A percentile compares a stretch with the other conserved stretches of the same genome.
phyloP scores from a whole-genome alignment of 30 jellyfish, hydroid and myxozoan genomes.

The Hydractinia symbiolongicarpus region DNA sequence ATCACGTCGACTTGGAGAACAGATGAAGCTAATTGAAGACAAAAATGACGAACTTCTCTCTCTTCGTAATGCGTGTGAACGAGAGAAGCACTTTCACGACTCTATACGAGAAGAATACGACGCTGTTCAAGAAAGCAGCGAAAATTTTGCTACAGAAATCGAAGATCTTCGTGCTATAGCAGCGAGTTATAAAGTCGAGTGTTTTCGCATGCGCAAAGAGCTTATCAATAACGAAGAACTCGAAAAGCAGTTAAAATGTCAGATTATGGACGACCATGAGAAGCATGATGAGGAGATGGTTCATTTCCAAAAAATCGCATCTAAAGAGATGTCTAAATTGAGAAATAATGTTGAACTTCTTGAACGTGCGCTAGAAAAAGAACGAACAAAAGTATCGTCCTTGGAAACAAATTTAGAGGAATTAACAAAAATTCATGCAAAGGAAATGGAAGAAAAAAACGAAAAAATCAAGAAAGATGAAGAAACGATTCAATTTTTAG shows the following conservation, averaged over 20 bases:
- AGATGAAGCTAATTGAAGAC: constrained; percentile 10
- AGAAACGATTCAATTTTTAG: not conserved
- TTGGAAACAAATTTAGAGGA: not conserved
- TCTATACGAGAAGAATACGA: constrained; percentile 17
- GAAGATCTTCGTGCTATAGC: constrained; percentile 19
- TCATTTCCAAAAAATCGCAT: not conserved
- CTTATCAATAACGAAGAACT: constrained; percentile 12
- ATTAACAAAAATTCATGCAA: constrained; percentile 4
- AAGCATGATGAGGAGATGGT: constrained; percentile 18
- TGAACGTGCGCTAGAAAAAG: constrained; percentile 15
- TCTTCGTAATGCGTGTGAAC: constrained; percentile 7
- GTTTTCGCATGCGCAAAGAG: not conserved
- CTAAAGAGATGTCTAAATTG: not conserved
- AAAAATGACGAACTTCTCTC: constrained; percentile 16
- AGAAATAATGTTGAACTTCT: not conserved
- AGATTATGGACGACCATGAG: constrained; percentile 28
- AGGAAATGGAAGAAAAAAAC: constrained; percentile 4
- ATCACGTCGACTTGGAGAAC: constrained; percentile 19
- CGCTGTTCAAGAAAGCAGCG: constrained; percentile 20
- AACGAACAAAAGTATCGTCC: not conserved
- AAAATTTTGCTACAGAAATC: constrained; percentile 12
- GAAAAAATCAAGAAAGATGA: not conserved
- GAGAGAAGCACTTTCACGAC: constrained; percentile 2
- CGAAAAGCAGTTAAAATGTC: not conserved
- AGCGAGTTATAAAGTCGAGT: constrained; percentile 22